These are phyloP conservation scores for Megalurothrips usitatus DNA, from an alignment of 2,888 invertebrate species.

Conservation along the genomic window DNA sequence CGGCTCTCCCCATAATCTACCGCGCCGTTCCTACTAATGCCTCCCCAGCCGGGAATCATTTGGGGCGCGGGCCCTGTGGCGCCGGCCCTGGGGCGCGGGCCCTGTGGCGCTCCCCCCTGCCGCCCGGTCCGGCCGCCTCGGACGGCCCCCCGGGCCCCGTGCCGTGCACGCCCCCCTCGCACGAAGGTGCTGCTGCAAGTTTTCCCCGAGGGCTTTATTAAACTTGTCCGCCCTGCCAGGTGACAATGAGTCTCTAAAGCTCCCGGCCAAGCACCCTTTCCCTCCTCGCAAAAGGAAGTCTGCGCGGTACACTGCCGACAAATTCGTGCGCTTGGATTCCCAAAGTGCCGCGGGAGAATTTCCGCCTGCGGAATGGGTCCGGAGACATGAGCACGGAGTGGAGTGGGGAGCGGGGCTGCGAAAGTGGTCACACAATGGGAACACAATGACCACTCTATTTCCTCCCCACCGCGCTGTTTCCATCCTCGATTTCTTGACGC, in stretches of 20 bases:
- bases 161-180: not conserved
- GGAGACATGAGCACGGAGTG: too few species aligned
- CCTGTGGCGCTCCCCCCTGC: not conserved
- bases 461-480: too few species aligned
- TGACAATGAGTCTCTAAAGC: constrained; percentile 16
- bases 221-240: constrained; percentile 5
- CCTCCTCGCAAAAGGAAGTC: too few species aligned
- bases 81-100: not conserved
- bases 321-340: too few species aligned
- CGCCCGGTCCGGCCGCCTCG: not conserved
- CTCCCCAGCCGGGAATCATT: not conserved
- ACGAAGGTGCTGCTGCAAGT: not conserved
- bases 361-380: too few species aligned
- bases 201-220: constrained; percentile 11
- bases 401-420: too few species aligned
- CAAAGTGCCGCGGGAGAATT: too few species aligned
- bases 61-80: not conserved
- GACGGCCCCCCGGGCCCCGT: not conserved
- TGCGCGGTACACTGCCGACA: too few species aligned
- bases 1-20: not conserved
- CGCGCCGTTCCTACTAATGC: not conserved
- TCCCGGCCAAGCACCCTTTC: not conserved
- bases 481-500: too few species aligned
- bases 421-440: too few species aligned
- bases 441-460: too few species aligned